phyloP scores from a whole-genome alignment of 2,888 invertebrate genomes.

The Erebia palarica region DNA sequence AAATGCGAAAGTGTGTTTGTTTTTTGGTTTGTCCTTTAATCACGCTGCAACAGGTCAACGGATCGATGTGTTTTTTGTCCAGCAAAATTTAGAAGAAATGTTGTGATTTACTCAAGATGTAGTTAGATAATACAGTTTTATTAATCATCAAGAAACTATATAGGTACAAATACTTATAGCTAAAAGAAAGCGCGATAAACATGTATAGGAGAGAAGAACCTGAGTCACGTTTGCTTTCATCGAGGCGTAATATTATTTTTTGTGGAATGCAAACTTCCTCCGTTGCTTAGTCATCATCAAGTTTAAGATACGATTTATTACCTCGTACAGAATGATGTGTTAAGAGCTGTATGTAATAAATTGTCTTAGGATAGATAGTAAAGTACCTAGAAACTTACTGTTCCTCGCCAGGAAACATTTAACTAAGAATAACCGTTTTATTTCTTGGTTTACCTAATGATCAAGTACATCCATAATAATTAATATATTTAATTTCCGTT shows the following conservation, averaged over 20 bases:
- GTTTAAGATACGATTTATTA: slow-evolving; percentile 22
- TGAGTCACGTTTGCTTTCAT: slow-evolving; percentile 26
- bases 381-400: neutral
- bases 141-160: neutral
- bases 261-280: slow-evolving; percentile 19
- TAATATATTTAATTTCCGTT: no score
- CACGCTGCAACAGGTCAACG: no score
- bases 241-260: slow-evolving; percentile 1
- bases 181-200: slow-evolving; percentile 20
- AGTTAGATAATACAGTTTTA: neutral
- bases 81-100: neutral
- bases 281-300: slow-evolving; percentile 20
- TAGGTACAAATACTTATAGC: neutral
- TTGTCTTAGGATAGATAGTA: neutral
- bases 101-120: no score
- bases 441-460: no score
- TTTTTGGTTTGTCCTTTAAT: no score
- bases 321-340: slow-evolving; percentile 9
- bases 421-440: no score
- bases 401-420: no score
- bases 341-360: slow-evolving; percentile 4
- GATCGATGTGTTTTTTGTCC: no score
- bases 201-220: slow-evolving; percentile 8
- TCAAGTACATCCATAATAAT: no score
- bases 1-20: no score